phyloP scores from a whole-genome alignment of 2,888 invertebrate species.

The Epirrita christyi region DNA sequence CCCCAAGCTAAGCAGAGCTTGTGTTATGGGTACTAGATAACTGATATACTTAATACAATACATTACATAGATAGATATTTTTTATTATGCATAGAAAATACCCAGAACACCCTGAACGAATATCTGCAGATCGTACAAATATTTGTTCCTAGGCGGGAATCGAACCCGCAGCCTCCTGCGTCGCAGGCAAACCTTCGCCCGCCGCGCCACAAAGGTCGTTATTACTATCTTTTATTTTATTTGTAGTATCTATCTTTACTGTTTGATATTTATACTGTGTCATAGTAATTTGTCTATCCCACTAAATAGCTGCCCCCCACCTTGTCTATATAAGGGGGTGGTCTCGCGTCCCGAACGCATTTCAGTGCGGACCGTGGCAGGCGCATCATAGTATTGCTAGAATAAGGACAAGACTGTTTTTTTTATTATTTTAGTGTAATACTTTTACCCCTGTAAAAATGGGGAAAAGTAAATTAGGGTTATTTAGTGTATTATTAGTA shows the following conservation, averaged over 20 bases:
- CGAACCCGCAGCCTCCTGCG: too few relatives aligned
- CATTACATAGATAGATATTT: too few relatives aligned
- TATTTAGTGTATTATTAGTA: constrained; percentile 70
- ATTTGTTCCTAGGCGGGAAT: too few relatives aligned
- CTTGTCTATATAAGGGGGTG: constrained; percentile 62
- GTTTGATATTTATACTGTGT: constrained; percentile 7
- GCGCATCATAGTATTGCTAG: constrained; percentile 65
- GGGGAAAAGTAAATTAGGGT: constrained; percentile 73
- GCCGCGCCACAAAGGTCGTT: too few relatives aligned
- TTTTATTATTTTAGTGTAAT: constrained; percentile 56
- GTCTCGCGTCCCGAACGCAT: constrained; percentile 53
- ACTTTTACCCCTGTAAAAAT: constrained; percentile 69
- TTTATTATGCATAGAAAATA: too few relatives aligned
- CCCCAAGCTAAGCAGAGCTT: too few relatives aligned
- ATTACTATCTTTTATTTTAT: not conserved
- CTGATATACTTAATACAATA: too few relatives aligned
- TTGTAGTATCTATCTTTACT: not conserved
- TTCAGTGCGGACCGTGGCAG: constrained; percentile 66
- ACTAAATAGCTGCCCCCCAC: not conserved
- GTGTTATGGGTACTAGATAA: too few relatives aligned
- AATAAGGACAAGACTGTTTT: constrained; percentile 69
- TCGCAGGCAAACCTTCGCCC: too few relatives aligned
- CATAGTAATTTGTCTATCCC: not conserved
- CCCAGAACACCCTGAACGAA: too few relatives aligned
- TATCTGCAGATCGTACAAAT: too few relatives aligned